Conservation (phyloP, 2,888 invertebrate species). For the Sminthurinus aureus region DNA sequence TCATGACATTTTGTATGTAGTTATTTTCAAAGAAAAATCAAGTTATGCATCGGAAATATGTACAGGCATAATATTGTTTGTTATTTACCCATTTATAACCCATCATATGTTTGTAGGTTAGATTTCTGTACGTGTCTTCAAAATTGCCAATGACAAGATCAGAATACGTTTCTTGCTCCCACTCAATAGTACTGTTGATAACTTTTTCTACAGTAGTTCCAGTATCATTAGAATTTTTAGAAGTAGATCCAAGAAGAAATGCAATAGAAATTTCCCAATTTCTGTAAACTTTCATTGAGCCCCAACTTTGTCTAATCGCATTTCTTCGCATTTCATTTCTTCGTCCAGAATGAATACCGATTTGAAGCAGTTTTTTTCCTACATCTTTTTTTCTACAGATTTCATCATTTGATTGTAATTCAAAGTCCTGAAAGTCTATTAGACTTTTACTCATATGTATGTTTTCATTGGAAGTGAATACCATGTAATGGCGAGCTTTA, state of each 20-base stretch:
- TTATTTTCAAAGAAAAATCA: too few relatives aligned
- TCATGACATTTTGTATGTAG: too few relatives aligned
- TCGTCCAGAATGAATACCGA: constrained; percentile 10
- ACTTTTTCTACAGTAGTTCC: constrained; percentile 2
- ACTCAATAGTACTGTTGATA: constrained; percentile 51
- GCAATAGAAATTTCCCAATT: constrained; percentile 52
- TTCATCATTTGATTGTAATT: background rate
- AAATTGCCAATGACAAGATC: constrained; percentile 58
- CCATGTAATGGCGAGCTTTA: too few relatives aligned
- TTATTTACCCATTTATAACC: constrained; percentile 61
- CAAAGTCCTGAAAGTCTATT: constrained; percentile 7
- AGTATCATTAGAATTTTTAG: background rate
- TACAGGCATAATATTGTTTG: too few relatives aligned
- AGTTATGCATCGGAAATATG: constrained; percentile 57
- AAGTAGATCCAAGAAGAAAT: constrained; percentile 58
- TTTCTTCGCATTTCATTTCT: background rate
- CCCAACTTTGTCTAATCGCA: constrained; percentile 61
- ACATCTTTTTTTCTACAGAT: background rate
- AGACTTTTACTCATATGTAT: background rate
- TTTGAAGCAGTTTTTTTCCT: background rate
- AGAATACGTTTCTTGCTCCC: constrained; percentile 57
- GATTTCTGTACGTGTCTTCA: constrained; percentile 59
- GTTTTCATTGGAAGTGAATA: too few relatives aligned
- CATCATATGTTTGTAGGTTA: constrained; percentile 61
- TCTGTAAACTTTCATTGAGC: constrained; percentile 53